These are phyloP conservation scores for Ladona fulva DNA, from an alignment of 1,140 invertebrate species.

Conservation along the genomic window DNA sequence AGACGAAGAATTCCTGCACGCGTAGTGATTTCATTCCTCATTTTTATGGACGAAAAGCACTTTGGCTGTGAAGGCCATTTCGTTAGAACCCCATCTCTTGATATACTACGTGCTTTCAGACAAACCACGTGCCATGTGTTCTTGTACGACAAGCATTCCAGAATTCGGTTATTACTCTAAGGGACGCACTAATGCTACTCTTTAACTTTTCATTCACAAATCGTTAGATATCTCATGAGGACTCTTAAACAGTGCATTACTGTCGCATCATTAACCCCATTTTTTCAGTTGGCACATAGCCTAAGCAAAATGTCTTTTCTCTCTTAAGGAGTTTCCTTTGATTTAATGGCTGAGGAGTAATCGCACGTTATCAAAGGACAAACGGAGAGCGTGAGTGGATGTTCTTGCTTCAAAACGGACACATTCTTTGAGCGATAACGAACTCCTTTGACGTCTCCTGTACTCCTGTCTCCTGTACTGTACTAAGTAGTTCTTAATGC, in stretches of 20 bases:
- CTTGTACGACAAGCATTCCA: neutral
- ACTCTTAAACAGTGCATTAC: neutral
- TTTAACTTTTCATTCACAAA: neutral
- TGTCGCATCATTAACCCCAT: constrained; percentile 2
- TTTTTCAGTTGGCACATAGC: neutral
- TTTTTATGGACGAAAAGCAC: no score
- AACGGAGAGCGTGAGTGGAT: neutral
- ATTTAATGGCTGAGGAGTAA: neutral
- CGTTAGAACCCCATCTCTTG: no score
- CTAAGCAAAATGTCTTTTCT: neutral
- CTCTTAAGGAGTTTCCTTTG: no score
- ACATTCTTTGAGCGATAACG: no score
- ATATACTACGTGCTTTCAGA: no score
- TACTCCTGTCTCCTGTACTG: no score
- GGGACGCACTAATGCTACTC: neutral
- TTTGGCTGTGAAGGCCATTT: no score
- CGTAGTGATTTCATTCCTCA: neutral
- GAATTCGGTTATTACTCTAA: neutral
- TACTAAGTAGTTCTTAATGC: no score
- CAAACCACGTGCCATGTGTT: no score
- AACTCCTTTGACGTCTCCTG: no score
- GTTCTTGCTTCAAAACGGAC: no score
- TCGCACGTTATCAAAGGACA: neutral
- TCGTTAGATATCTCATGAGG: neutral
- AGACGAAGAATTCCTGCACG: neutral